A percentile compares a stretch with the other conserved stretches of the same genome.
phyloP scores from a whole-genome alignment of 2,113 vertebrate species.

The Falcunculus frontatus region DNA sequence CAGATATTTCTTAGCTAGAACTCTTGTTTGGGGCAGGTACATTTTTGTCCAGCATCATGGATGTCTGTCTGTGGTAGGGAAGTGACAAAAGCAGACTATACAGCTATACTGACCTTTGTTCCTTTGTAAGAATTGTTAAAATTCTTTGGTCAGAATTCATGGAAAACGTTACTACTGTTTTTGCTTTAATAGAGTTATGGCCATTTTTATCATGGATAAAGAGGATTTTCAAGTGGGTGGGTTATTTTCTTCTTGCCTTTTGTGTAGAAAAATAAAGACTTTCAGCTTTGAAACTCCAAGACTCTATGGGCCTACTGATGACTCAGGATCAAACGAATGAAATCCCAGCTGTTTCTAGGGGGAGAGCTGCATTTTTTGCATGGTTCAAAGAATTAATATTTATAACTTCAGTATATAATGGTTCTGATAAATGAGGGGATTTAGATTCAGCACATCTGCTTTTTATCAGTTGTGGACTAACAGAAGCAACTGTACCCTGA shows the following conservation, averaged over 20 bases:
- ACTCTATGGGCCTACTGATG: not conserved
- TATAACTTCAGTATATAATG: not conserved
- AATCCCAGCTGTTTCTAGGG: not conserved
- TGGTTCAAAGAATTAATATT: slow-evolving; percentile 6
- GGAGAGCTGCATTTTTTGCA: not conserved
- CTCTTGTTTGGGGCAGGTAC: not conserved
- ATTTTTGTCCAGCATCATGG: not conserved
- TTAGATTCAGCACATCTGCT: not conserved
- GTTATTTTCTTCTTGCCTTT: not conserved
- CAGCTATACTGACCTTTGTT: not conserved
- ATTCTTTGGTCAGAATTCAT: not conserved
- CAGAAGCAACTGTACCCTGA: not conserved
- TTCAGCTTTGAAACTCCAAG: not conserved
- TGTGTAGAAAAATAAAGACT: not conserved
- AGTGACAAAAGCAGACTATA: not conserved
- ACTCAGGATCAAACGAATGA: not conserved
- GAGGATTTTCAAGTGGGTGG: not conserved
- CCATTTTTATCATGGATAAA: slow-evolving; percentile 1
- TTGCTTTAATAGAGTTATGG: not conserved
- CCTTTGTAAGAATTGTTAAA: not conserved
- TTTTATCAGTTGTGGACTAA: not conserved
- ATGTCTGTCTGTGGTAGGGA: not conserved
- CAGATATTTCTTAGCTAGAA: not conserved
- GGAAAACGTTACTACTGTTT: not conserved
- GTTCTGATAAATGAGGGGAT: not conserved